Evolutionary conservation across 2,113 vertebrate species (phyloP).

Genomic region (Cebus imitator): DNA sequence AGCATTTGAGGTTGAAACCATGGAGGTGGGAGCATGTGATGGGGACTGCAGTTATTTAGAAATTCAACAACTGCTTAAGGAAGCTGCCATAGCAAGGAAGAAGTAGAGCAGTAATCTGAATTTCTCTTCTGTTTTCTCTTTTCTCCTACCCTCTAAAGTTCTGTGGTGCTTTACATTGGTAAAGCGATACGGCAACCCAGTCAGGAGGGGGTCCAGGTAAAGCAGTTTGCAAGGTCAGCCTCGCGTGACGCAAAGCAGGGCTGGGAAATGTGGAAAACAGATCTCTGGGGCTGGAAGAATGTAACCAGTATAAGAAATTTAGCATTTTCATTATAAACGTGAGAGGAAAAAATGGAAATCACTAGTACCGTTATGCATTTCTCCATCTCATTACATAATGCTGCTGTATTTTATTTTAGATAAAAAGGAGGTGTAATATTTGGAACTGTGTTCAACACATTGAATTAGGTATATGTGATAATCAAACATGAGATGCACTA

Average conservation of each 20-base stretch:
- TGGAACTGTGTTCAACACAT: not conserved
- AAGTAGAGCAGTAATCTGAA: not conserved
- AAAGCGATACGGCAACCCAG: not conserved
- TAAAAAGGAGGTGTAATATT: not conserved
- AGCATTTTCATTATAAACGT: not conserved
- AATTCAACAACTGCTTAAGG: not conserved
- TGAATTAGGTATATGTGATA: not conserved
- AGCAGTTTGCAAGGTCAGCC: not conserved
- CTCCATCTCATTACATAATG: not conserved
- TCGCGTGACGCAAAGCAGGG: not conserved
- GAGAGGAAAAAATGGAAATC: not conserved
- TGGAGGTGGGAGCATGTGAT: fast-evolving
- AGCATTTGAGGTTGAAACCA: too few relatives aligned
- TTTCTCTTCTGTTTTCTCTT: not conserved
- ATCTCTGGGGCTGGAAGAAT: not conserved
- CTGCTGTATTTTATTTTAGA: not conserved
- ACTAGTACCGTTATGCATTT: not conserved
- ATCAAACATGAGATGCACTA: not conserved
- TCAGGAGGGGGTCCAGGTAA: too few relatives aligned
- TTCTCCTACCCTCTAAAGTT: not conserved
- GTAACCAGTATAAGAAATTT: not conserved
- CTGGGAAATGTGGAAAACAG: not conserved
- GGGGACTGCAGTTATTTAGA: not conserved
- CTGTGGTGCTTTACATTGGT: not conserved
- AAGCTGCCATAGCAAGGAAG: not conserved